phyloP scores from a whole-genome alignment of 1,140 invertebrate species.

The Semibalanus balanoides region DNA sequence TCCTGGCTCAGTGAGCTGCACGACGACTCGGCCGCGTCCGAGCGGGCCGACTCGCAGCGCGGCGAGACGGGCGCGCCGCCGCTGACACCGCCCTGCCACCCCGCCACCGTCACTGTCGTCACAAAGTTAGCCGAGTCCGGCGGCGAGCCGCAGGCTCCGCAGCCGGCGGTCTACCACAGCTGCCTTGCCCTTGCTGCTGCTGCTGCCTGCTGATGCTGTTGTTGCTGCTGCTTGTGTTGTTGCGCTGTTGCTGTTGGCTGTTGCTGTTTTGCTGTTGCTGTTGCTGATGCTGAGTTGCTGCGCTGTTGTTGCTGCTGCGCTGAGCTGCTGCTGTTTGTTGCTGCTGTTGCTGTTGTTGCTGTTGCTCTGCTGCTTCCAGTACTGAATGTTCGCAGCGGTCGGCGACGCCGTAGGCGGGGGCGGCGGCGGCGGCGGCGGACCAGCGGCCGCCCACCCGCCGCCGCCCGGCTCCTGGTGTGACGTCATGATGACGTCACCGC shows the following conservation, averaged over 20 bases:
- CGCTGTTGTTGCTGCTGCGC: neutral
- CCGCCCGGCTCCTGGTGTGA: neutral
- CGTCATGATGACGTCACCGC: neutral
- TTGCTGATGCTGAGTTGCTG: no score
- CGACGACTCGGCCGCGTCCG: neutral
- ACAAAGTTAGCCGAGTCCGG: neutral
- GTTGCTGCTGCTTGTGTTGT: neutral
- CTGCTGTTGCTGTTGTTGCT: neutral
- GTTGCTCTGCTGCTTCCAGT: neutral
- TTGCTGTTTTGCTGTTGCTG: neutral
- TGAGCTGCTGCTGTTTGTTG: neutral
- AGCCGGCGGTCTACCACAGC: neutral
- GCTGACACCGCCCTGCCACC: neutral
- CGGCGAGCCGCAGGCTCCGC: neutral
- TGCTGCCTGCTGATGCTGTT: neutral
- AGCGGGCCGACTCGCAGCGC: conserved; percentile 3
- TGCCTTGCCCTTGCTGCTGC: no score
- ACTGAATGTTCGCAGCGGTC: neutral
- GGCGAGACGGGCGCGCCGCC: neutral
- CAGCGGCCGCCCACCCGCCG: neutral
- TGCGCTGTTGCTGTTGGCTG: neutral
- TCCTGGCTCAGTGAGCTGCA: conserved; percentile 1
- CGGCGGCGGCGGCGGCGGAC: no score
- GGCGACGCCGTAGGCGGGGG: no score
- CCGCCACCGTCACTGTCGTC: neutral